Evolutionary conservation across 2,797 vertebrate genomes (phyloP), one percentile per base, ranked within the genome.

Genomic region (Rhinichthys osculus): DNA sequence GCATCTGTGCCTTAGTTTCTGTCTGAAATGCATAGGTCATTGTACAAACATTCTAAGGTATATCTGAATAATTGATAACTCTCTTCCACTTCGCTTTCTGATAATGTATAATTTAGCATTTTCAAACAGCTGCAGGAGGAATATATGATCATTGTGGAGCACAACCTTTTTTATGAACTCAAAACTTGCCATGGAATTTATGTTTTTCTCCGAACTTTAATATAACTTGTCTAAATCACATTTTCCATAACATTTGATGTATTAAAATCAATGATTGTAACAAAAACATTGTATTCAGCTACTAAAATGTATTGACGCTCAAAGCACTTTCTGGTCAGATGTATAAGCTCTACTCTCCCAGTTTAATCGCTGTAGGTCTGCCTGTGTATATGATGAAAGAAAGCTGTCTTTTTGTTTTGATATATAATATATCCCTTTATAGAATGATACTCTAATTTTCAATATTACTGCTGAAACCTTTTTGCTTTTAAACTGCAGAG

Each of bases 1-100:
- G 38, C n/a, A 62, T n/a, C 77, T 62, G 35, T 40, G 57, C 1
- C 5, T 62, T 42, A 27, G 10, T 73, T 62, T 17, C 2, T 57
- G 17, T 72, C 7, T 30, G 19, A 16, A 33, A 72, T 59, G 6
- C 40, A 79, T 66, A 3, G 33, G 17, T 33, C 21, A 4, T 23
- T 50, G 21, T 52, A 50, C 42, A 74, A 52, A 64, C 17, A 72
- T 62, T 23, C 14, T 47, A 74, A 74, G 30, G 57, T 44, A 64
- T 30, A 33, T 74, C 42, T 85, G 73, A 81, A 78, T 85, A 77
- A 85, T 87, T 83, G 72, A 85, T 81, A 54, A 87, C 17, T 62
- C 52, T 77, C n/a, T 10, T 35, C 67, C 72, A 35, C 6, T 71
- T 78, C 27, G 23, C 30, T 47, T 59, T 81, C 23, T 77, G n/a